Conservation (phyloP, 1,140 invertebrate species). For the Leptopilina boulardi region DNA sequence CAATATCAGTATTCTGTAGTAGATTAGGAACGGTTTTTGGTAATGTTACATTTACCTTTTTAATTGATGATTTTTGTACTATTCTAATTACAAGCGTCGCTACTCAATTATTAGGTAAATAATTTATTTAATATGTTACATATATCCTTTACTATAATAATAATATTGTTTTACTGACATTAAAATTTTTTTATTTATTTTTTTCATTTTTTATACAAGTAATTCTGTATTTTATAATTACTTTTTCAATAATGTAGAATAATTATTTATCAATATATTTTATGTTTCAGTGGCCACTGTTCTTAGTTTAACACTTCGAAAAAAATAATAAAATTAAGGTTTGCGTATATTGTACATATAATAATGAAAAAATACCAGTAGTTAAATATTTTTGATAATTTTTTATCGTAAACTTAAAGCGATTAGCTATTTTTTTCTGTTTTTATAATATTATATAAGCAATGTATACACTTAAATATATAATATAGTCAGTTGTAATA, state of each 20-base stretch:
- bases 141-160: too few relatives aligned
- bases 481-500: too few relatives aligned
- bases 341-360: not conserved
- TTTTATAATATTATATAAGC: too few relatives aligned
- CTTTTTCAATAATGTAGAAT: not conserved
- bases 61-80: not conserved
- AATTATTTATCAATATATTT: not conserved
- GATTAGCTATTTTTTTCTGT: not conserved
- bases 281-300: not conserved
- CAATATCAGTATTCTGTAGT: constrained; percentile 9
- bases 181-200: too few relatives aligned
- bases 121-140: not conserved
- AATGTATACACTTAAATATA: too few relatives aligned
- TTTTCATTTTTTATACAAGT: too few relatives aligned
- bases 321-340: not conserved
- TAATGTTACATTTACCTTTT: not conserved
- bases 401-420: not conserved
- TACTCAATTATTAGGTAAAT: not conserved
- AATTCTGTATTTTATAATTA: not conserved
- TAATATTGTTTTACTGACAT: too few relatives aligned
- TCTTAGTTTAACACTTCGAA: not conserved
- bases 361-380: not conserved
- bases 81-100: not conserved
- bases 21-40: constrained; percentile 1
- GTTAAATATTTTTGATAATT: constrained; percentile 11